Evolutionary conservation across 1,140 invertebrate species (phyloP), one percentile per base, ranked within the genome.

Genomic region (Maconellicoccus hirsutus): DNA sequence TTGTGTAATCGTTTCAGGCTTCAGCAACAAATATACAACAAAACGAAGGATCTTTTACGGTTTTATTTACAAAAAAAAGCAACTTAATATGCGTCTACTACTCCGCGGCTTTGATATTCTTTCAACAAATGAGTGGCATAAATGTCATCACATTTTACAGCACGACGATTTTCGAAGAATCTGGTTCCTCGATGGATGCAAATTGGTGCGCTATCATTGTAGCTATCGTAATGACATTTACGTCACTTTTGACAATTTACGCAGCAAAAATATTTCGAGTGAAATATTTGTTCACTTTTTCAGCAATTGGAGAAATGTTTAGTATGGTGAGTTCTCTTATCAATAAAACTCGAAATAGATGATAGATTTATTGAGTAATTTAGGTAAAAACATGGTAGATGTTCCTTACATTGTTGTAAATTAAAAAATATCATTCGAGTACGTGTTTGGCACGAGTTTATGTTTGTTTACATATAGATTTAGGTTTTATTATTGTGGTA

Each of bases 41-140:
- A 81, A 77, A 23, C 81, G 79, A 61, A 79, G 84, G 73, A 81
- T 79, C 12, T 80, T 80, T 1, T 73, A 86, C 3, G 74, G 78
- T 21, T 73, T 78, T 89, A 0, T 83, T 87, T 71, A 83, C 78
- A 39, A 82, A 80, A 2, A 81, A 80, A 63, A 78, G 80, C 0
- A 83, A 87, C 75, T 80, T 83, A 10, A 87, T 84, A 74, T 87
- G 86, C 0, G 78, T 93, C 70, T 80, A 87, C 39, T 85, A 91
- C 42, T 87, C 86, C 0, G 84, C 87, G 71, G 83, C 86, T 1
- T 80, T 94, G 66, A 92, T 94, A 89, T 80, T 91, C 42, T 89
- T 94, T 78, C 92, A 94, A 76, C 92, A 94, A 78, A 79, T 93
- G 29, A 88, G 86, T 71, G 91, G 92, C 33, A 89, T 95, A n/a